Evolutionary conservation across 2,888 invertebrate genomes (phyloP).

Genomic region (Aethes cnicana): DNA sequence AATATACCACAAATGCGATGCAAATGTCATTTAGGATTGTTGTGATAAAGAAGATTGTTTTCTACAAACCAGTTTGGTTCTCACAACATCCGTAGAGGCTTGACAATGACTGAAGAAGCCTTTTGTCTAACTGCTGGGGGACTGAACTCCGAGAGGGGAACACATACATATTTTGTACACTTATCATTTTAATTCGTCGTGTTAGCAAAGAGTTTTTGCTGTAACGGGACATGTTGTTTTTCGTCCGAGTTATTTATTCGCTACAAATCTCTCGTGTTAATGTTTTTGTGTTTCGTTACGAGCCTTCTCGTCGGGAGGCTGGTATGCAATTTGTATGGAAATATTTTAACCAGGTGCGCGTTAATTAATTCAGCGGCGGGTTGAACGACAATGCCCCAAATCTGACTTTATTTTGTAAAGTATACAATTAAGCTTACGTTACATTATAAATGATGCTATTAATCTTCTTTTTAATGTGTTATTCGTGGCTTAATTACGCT

Average conservation of each 20-base stretch:
- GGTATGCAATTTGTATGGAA: slow-evolving; percentile 16
- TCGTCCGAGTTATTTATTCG: slow-evolving; percentile 52
- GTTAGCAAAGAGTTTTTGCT: slow-evolving; percentile 22
- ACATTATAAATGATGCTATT: slow-evolving; percentile 1
- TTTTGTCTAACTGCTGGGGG: slow-evolving; percentile 53
- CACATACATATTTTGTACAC: slow-evolving; percentile 22
- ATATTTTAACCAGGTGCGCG: slow-evolving; percentile 21
- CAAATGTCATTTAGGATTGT: slow-evolving; percentile 10
- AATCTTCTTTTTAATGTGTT: slow-evolving; percentile 33
- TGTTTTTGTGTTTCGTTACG: slow-evolving; percentile 4
- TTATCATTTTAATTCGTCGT: slow-evolving; percentile 17
- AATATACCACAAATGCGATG: slow-evolving; percentile 11
- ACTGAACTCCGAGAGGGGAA: slow-evolving; percentile 35
- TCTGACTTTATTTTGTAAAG: slow-evolving; percentile 2
- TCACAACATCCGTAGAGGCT: slow-evolving; percentile 18
- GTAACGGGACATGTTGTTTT: slow-evolving; percentile 53
- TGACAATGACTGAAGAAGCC: slow-evolving; percentile 46
- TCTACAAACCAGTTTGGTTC: slow-evolving; percentile 34
- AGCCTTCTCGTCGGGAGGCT: not conserved
- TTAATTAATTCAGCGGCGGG: slow-evolving; percentile 11
- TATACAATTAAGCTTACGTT: not conserved
- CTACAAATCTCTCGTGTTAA: slow-evolving; percentile 51
- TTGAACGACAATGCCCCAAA: not conserved
- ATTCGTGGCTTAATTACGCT: too few relatives aligned
- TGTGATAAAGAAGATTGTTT: slow-evolving; percentile 9